A percentile compares a stretch with the other conserved stretches of the same genome.
Evolutionary conservation across 1,140 invertebrate species (phyloP).

Genomic region (Dendroctonus valens): DNA sequence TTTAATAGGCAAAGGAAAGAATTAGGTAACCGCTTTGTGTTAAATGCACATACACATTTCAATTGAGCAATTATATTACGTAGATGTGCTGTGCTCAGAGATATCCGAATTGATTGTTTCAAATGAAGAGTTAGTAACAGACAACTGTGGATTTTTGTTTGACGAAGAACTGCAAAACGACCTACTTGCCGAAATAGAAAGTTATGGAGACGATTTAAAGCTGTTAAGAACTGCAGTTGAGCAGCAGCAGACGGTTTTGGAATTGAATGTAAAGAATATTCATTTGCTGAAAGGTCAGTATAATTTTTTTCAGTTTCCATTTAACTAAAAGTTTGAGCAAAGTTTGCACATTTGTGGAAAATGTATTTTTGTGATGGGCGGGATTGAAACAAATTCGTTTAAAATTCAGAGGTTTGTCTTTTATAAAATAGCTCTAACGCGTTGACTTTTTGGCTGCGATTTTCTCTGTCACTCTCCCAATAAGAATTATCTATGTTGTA

Average conservation of each 20-base stretch:
- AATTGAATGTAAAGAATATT: slow-evolving; percentile 51
- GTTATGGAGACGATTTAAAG: slow-evolving; percentile 63
- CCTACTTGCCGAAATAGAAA: slow-evolving; percentile 62
- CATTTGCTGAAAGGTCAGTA: slow-evolving; percentile 27
- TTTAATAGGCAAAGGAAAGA: slow-evolving; percentile 66
- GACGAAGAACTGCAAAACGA: slow-evolving; percentile 59
- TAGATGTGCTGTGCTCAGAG: slow-evolving; percentile 26
- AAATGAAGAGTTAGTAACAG: slow-evolving; percentile 55
- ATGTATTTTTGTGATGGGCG: too few species aligned
- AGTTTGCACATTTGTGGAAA: background rate
- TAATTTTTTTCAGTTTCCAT: background rate
- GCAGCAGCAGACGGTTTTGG: slow-evolving; percentile 64
- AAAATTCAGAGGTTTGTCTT: too few species aligned
- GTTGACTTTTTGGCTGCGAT: too few species aligned
- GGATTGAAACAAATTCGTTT: too few species aligned
- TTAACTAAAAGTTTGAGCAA: slow-evolving; percentile 5
- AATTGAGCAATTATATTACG: background rate
- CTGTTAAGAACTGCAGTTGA: slow-evolving; percentile 62
- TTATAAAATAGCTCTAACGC: too few species aligned
- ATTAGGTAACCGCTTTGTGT: slow-evolving; percentile 53
- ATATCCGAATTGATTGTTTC: slow-evolving; percentile 39
- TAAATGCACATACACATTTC: slow-evolving; percentile 1
- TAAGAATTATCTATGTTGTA: too few species aligned
- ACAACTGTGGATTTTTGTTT: slow-evolving; percentile 67
- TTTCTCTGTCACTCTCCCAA: too few species aligned